Conservation (phyloP, 1,140 invertebrate genomes). For the Batillaria attramentaria region DNA sequence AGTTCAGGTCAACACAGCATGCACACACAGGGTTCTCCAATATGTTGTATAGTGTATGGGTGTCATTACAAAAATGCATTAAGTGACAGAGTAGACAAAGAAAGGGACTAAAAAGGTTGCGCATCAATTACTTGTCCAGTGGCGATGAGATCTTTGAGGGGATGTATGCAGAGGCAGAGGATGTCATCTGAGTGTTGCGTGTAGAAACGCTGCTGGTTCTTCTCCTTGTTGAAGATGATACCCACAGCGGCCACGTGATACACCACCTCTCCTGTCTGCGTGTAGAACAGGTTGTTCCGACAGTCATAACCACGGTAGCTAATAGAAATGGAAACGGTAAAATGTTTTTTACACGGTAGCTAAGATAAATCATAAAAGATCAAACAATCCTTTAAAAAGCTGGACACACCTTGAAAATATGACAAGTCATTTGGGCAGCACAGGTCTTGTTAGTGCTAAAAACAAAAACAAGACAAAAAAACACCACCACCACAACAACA, state of each 20-base stretch:
- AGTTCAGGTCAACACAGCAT: no score
- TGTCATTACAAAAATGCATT: not conserved
- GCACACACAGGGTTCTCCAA: not conserved
- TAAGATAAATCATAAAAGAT: no score
- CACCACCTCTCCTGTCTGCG: slow-evolving; percentile 67
- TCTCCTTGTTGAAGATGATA: slow-evolving; percentile 67
- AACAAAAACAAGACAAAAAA: not conserved
- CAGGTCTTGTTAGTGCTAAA: not conserved
- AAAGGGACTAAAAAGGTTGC: no score
- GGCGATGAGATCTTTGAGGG: slow-evolving; percentile 69
- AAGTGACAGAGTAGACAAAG: not conserved
- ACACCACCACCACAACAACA: not conserved
- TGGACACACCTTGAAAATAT: no score
- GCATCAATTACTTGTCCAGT: slow-evolving; percentile 73
- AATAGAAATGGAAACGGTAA: not conserved
- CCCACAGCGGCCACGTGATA: slow-evolving; percentile 72
- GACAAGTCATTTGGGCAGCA: no score
- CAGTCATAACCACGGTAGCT: slow-evolving; percentile 73
- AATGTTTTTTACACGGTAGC: not conserved
- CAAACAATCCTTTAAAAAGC: no score
- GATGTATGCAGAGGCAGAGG: slow-evolving; percentile 70
- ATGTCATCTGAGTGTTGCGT: slow-evolving; percentile 72
- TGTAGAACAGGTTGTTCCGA: slow-evolving; percentile 72
- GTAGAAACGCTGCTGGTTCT: slow-evolving; percentile 69
- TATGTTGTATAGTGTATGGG: not conserved